Base-by-base conservation (phyloP, 2,888 invertebrate species). In the Piscicola geometra region DNA sequence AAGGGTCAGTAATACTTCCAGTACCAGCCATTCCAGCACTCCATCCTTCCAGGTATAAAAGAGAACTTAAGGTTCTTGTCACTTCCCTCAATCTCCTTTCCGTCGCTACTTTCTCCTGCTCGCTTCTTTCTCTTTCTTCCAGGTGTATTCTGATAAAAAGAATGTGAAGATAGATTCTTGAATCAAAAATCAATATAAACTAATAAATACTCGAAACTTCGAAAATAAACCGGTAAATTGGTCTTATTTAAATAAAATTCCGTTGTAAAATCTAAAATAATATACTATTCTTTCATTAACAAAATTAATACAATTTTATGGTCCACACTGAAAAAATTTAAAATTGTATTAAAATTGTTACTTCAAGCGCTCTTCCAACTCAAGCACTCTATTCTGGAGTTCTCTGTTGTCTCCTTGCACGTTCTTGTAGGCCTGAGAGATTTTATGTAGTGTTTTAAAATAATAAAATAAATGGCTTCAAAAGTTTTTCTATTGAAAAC, bases 341-440 rank as follows among this genome's bases (percentile, higher is more conserved):
- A n/a, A n/a, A n/a, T n/a, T n/a, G n/a, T n/a, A n/a, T n/a, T n/a
- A n/a, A n/a, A n/a, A n/a, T n/a, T n/a, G n/a, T 66, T 78, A 85
- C 84, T 83, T 83, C 28, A 84, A 78, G 68, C 85, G 80, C 1
- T 82, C 78, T 78, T 85, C 85, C 30, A 85, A 79, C 50, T 85
- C 84, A 0, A 84, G 41, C 60, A 85, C 82, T 76, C 82, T 82
- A 47, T 85, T 83, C 47, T 83, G 81, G 28, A 80, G 73, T 25
- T 83, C 82, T 56, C 82, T 79, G 75, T 80, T 82, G 60, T 85
- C 84, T 52, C 81, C 81, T 78, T 85, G 84, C 52, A 85, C 79
- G 15, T 83, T 79, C 5, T 80, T 76, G 12, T 56, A 56, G n/a
- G 60, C 60, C 60, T 56, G 60, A 15, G 60, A 15, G 15, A 41